These are phyloP conservation scores for Polypterus bichir DNA, from an alignment of 2,113 vertebrate species.

Conservation along the genomic window DNA sequence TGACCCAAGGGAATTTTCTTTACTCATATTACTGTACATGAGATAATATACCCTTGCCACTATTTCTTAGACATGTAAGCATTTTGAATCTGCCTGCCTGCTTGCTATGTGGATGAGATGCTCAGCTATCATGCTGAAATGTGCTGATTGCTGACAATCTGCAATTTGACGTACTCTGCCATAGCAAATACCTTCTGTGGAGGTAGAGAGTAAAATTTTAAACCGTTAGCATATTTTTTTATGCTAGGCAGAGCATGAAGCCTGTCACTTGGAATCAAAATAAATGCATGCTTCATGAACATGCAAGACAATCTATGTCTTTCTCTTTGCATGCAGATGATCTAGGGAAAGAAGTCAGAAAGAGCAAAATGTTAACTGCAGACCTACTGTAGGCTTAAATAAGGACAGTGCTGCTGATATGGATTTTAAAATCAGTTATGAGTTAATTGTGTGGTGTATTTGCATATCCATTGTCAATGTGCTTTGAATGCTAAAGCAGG, in stretches of 20 bases:
- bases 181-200: slow-evolving; percentile 20
- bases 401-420: too few relatives aligned
- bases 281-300: slow-evolving; percentile 20
- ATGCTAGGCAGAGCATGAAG: slow-evolving; percentile 19
- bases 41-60: not conserved
- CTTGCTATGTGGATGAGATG: too few relatives aligned
- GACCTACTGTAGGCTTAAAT: too few relatives aligned
- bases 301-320: not conserved
- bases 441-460: too few relatives aligned
- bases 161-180: slow-evolving; percentile 23
- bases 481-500: too few relatives aligned
- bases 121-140: slow-evolving; percentile 19
- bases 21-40: slow-evolving; percentile 32
- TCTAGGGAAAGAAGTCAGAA: not conserved
- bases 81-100: too few relatives aligned
- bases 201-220: slow-evolving; percentile 28
- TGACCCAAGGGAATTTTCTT: slow-evolving; percentile 46
- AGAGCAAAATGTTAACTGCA: too few relatives aligned
- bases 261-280: slow-evolving; percentile 26
- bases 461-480: too few relatives aligned
- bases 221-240: slow-evolving; percentile 21
- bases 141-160: slow-evolving; percentile 20
- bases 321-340: not conserved
- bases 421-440: too few relatives aligned
- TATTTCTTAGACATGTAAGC: too few relatives aligned